phyloP scores from a whole-genome alignment of 2,797 vertebrate genomes.

The Chelon auratus region DNA sequence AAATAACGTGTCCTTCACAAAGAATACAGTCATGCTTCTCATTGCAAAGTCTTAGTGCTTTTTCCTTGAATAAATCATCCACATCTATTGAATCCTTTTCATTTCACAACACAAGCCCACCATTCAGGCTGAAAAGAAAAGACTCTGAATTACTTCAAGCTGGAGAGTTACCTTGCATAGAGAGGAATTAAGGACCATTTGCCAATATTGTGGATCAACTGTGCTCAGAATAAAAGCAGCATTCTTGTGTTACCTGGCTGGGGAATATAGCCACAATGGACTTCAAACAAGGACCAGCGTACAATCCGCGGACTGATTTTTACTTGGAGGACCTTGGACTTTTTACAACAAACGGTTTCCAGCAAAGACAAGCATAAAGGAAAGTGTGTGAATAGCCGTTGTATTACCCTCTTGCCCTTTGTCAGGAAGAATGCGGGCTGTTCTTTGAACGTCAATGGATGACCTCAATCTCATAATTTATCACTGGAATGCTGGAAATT shows the following conservation, averaged over 20 bases:
- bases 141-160: constrained; percentile 86
- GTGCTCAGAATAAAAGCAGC: constrained; percentile 82
- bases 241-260: constrained; percentile 87
- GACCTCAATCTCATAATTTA: constrained; percentile 84
- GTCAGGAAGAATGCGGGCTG: constrained; percentile 81
- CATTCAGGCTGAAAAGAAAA: constrained; percentile 84
- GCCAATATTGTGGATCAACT: constrained; percentile 90
- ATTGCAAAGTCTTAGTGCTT: constrained; percentile 82
- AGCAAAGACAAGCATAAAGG: constrained; percentile 79
- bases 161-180: constrained; percentile 86
- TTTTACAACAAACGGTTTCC: constrained; percentile 84
- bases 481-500: constrained; percentile 62
- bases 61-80: constrained; percentile 86
- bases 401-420: constrained; percentile 83
- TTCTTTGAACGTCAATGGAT: constrained; percentile 72
- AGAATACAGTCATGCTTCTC: constrained; percentile 81
- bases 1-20: constrained; percentile 84
- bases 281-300: constrained; percentile 85
- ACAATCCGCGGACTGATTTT: constrained; percentile 86
- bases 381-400: constrained; percentile 80
- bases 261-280: constrained; percentile 87
- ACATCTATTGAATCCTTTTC: constrained; percentile 87
- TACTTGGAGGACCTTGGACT: constrained; percentile 87
- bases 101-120: constrained; percentile 78
- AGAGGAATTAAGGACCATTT: constrained; percentile 88